A percentile compares a stretch with the other conserved stretches of the same genome.
Conservation (phyloP, 2,113 vertebrate species). For the Spermophilus dauricus region DNA sequence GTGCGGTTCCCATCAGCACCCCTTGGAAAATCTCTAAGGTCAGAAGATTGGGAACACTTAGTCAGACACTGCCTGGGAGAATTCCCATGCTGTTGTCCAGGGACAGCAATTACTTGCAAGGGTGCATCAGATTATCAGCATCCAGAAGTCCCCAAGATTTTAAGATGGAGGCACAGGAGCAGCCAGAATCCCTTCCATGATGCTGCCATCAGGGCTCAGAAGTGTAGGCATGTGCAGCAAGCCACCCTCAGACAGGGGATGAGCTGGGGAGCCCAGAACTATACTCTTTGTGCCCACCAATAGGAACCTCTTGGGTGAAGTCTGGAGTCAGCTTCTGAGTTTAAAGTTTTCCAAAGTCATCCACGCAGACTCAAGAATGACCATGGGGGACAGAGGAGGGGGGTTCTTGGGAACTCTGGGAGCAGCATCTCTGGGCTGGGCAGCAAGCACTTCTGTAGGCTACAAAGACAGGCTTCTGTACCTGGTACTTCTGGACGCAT, state of each 20-base stretch:
- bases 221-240: rapidly evolving
- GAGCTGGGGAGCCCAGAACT: rapidly evolving
- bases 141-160: slow-evolving; percentile 7
- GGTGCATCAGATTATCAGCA: not conserved
- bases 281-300: rapidly evolving
- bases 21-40: not conserved
- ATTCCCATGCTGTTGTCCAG: not conserved
- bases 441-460: not conserved
- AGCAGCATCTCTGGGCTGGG: rapidly evolving
- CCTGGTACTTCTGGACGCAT: not conserved
- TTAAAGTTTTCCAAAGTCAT: too few species aligned
- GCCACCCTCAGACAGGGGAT: rapidly evolving
- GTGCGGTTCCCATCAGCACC: too few species aligned
- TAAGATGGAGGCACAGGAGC: not conserved
- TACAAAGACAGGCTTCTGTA: too few species aligned
- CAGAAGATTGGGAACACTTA: not conserved
- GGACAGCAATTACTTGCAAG: not conserved
- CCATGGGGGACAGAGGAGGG: rapidly evolving
- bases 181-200: not conserved
- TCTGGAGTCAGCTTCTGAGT: rapidly evolving
- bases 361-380: rapidly evolving
- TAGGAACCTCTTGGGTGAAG: not conserved
- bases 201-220: not conserved
- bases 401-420: rapidly evolving
- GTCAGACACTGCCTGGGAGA: not conserved